Base-by-base conservation (phyloP, 2,888 invertebrate species). In the Bruchidius siliquastri region DNA sequence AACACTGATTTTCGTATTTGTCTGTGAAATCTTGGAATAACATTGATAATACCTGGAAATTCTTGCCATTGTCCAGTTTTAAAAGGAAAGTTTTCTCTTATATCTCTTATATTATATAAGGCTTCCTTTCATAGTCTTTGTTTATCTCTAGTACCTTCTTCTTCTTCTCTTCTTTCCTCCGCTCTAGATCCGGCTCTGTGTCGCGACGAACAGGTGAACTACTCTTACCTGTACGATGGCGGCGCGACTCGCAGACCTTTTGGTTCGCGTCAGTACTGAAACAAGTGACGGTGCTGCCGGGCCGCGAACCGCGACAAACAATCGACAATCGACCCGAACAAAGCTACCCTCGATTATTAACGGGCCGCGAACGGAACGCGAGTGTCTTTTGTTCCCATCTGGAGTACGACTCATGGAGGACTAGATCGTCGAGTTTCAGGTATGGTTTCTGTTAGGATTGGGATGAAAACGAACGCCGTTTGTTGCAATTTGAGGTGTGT, bases 131-230 rank as follows among this genome's bases (percentile, higher is more conserved):
- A n/a, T n/a, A n/a, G n/a, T n/a, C n/a, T n/a, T n/a, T n/a, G n/a
- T n/a, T n/a, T n/a, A n/a, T n/a, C n/a, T n/a, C n/a, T n/a, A n/a
- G n/a, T n/a, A n/a, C n/a, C n/a, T n/a, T n/a, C n/a, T n/a, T n/a
- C n/a, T n/a, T n/a, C n/a, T n/a, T n/a, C n/a, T n/a, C n/a, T n/a
- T n/a, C n/a, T n/a, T n/a, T n/a, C n/a, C n/a, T n/a, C n/a, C n/a
- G 49, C 13, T 13, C 49, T 49, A 18, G 18, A 49, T 49, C 10
- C 49, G 49, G 8, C 13, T 13, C 49, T 49, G 49, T 13, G 13
- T 18, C 8, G 49, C 49, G 49, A 4, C 1, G 10, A 73, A 76
- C 76, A 76, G 76, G 76, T 76, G 76, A 76, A 76, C 71, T 71
- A 74, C 76, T 76, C 74, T 76, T 76, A 73, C 73, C 74, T 74